These are phyloP conservation scores for Ormyrus nitidulus DNA, from an alignment of 2,888 invertebrate species.

Conservation along the genomic window DNA sequence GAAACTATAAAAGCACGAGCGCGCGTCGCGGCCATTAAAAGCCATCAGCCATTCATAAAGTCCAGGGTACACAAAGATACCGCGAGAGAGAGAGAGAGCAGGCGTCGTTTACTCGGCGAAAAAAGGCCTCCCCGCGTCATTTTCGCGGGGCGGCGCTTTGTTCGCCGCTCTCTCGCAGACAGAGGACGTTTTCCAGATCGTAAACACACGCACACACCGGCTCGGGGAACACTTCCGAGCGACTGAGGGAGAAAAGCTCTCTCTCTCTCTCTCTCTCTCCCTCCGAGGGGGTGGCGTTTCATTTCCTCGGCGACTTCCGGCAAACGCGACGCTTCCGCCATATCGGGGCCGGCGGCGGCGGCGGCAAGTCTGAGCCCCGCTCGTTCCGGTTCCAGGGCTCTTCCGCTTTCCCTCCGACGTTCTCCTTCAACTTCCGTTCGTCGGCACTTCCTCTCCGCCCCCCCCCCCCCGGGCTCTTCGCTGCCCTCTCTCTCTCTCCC, in stretches of 20 bases:
- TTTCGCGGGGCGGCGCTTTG: conserved; percentile 9
- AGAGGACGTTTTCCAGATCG: conserved; percentile 43
- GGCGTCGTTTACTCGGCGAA: no score
- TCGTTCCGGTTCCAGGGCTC: conserved; percentile 66
- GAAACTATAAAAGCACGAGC: no score
- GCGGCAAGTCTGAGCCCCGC: conserved; percentile 57
- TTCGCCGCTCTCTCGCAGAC: not conserved
- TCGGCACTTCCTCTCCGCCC: conserved; percentile 58
- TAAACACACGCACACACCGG: conserved; percentile 11
- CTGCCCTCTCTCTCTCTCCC: conserved; percentile 42
- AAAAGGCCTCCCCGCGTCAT: conserved; percentile 8
- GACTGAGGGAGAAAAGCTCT: conserved; percentile 33
- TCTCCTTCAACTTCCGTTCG: conserved; percentile 64
- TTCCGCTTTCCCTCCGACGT: conserved; percentile 61
- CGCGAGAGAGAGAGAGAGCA: not conserved
- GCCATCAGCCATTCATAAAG: not conserved
- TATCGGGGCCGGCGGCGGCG: conserved; percentile 64
- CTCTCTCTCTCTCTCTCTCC: not conserved
- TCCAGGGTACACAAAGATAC: not conserved
- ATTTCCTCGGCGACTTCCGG: conserved; percentile 75
- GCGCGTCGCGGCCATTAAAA: no score
- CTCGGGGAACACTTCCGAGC: conserved; percentile 9
- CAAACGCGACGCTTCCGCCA: conserved; percentile 74
- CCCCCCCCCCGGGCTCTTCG: conserved; percentile 15
- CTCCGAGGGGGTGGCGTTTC: conserved; percentile 68